Evolutionary conservation across 2,797 vertebrate species (phyloP), one percentile per base, ranked within the genome.

Genomic region (Falco novaeseelandiae): DNA sequence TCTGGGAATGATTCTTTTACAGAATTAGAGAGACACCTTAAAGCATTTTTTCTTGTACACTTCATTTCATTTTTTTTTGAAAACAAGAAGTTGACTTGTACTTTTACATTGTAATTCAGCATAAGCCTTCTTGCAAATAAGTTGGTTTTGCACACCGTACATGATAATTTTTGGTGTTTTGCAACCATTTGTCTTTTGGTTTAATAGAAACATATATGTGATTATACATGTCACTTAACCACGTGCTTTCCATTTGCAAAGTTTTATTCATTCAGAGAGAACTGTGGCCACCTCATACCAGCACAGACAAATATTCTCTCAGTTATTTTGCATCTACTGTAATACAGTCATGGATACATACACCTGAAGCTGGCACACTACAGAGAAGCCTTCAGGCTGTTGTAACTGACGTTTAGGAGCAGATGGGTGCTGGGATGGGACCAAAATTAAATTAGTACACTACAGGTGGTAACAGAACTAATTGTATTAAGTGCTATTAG

Each of bases 391-490:
- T 94, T 74, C 65, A 74, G 87, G 90, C 82, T 93, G 49, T 48
- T 81, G n/a, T 74, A 61, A 51, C 11, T 63, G 67, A 42, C 67
- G 72, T 52, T 85, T 71, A 44, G 83, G 89, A 91, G 83, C 87
- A 90, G 67, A 94, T 80, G 44, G 79, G 90, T 91, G 79, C 57
- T 89, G 67, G 71, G 78, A 78, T 54, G 49, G 83, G 38, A 89
- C 52, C 44, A 77, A 74, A 82, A 93, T 83, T 76, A 87, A 79
- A 92, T 92, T n/a, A 89, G n/a, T 13, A 30, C 30, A 30, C 67
- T 80, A 63, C 63, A 71, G 67, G 71, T 89, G 89, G 71, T 59
- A 90, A 54, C 59, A 92, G 81, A 74, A 83, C 48, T 48, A 78
- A 85, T 94, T 58, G 67, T 16, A 71, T 27, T 1, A 9, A n/a